Evolutionary conservation across 2,113 vertebrate species (phyloP).

Genomic region (Heterotilapia buettikoferi): DNA sequence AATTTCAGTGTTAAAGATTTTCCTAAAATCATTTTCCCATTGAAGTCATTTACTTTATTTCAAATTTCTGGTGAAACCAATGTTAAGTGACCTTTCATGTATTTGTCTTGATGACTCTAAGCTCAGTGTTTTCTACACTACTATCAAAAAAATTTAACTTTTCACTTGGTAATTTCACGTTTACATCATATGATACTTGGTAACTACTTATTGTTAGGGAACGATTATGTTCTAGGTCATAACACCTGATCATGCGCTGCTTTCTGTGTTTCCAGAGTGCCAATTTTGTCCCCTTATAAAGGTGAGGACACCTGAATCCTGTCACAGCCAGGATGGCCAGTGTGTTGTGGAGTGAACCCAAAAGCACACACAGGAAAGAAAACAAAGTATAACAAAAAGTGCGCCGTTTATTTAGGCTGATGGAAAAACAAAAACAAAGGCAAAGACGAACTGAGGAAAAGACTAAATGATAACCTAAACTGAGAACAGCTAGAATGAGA

Average conservation of each 20-base stretch:
- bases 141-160: background rate
- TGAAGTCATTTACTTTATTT: background rate
- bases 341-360: background rate
- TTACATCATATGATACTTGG: background rate
- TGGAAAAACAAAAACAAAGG: background rate
- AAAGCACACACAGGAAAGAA: background rate
- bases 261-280: background rate
- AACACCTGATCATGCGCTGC: background rate
- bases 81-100: background rate
- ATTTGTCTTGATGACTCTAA: background rate
- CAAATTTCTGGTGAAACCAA: fast-evolving
- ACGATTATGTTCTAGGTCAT: background rate
- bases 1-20: background rate
- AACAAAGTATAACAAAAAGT: background rate
- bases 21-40: background rate
- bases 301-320: background rate
- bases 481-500: background rate
- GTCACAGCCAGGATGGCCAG: fast-evolving
- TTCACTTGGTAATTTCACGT: background rate
- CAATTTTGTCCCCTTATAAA: background rate
- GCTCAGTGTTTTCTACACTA: background rate
- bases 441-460: background rate
- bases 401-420: fast-evolving
- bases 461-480: background rate
- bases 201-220: background rate